Evolutionary conservation across 2,888 invertebrate genomes (phyloP), one percentile per base, ranked within the genome.

Genomic region (Rhodophaea formosa): DNA sequence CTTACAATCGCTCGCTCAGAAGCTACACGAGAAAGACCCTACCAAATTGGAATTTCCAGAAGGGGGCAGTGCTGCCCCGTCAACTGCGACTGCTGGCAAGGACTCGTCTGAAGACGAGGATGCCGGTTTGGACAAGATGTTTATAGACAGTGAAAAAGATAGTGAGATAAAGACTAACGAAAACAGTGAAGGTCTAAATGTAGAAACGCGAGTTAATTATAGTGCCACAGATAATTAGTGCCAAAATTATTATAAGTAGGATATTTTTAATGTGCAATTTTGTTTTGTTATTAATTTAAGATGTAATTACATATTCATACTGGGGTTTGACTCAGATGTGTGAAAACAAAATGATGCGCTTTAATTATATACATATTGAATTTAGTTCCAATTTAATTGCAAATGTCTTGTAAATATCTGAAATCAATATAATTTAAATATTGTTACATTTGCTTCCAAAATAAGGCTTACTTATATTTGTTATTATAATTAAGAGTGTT

Each of bases 1-100:
- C 84, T 92, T 98, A 35, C 93, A 97, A 93, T 92, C 94, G 65
- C 90, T 97, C 67, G 96, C 97, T 39, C 94, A 95, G 73, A 96
- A 95, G 77, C 92, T 97, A 64, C 95, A 95, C 75, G 95, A 96
- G 70, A 96, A 96, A 75, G 96, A 96, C 84, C 96, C 96, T 7
- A 93, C 93, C 23, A 96, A 96, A 84, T 84, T 96, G 75, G 95
- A 94, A 62, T 93, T 93, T 61, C 92, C 93, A 79, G 93, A 93
- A 65, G 84, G 92, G 1, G 88, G 84, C 57, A 79, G 82, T 62
- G 77, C 81, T 63, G 60, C 72, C 66, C 58, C 75, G 65, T 59
- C 84, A 14, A 80, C 67, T 62, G 79, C 75, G 70, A 76, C 84
- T 53, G 72, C 80, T 8, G 86, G 89, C 55, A 88, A 90, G 62